Evolutionary conservation across 2,888 invertebrate genomes (phyloP).

Genomic region (Agapostemon virescens): DNA sequence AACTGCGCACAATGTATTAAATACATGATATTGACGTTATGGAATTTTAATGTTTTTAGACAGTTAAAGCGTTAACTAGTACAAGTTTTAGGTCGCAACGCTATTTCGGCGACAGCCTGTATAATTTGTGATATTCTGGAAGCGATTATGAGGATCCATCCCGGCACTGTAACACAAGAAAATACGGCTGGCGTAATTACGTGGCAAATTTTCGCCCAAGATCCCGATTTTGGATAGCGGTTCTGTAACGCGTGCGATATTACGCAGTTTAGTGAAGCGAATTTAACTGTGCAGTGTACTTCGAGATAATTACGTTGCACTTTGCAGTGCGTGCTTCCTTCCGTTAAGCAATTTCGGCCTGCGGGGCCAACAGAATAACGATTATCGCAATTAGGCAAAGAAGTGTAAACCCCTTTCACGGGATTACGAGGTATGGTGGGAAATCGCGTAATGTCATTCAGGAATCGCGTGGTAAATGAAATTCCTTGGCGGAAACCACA

Average conservation of each 20-base stretch:
- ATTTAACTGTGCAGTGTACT: slow-evolving; percentile 35
- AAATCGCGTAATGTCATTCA: slow-evolving; percentile 24
- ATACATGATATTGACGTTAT: no score
- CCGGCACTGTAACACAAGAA: not conserved
- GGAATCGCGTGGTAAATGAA: slow-evolving; percentile 11
- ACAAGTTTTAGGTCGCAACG: not conserved
- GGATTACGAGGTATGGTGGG: slow-evolving; percentile 18
- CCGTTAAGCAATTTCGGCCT: slow-evolving; percentile 32
- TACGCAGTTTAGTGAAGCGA: slow-evolving; percentile 34
- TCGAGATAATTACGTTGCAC: slow-evolving; percentile 53
- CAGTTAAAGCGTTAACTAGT: no score
- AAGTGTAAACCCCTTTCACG: slow-evolving; percentile 41
- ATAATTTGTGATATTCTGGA: not conserved
- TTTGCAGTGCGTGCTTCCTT: slow-evolving; percentile 47
- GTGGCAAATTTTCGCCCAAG: slow-evolving; percentile 24
- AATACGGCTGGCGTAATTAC: slow-evolving; percentile 12
- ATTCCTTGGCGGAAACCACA: not conserved
- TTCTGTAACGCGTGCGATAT: slow-evolving; percentile 20
- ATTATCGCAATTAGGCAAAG: slow-evolving; percentile 56
- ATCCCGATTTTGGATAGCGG: slow-evolving; percentile 29
- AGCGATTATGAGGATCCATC: not conserved
- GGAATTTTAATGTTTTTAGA: no score
- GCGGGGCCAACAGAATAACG: slow-evolving; percentile 27
- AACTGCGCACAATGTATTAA: no score
- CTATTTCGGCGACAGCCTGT: not conserved